Percentiles rank a stretch among this genome's conserved stretches.
phyloP scores from a whole-genome alignment of 2,888 invertebrate species.

The Alloscopus bannaensis region DNA sequence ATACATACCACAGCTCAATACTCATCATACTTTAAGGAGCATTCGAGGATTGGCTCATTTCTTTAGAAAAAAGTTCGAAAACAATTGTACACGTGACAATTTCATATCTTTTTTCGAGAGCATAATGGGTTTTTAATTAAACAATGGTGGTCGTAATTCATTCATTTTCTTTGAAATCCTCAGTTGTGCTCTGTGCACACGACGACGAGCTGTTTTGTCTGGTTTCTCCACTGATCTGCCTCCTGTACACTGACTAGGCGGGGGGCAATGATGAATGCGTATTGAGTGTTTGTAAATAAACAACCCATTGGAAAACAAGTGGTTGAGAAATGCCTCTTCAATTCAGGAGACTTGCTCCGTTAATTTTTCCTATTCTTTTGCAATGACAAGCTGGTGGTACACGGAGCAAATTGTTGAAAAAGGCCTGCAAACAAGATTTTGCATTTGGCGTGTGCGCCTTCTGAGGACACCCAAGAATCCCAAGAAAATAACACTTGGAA shows the following conservation, averaged over 20 bases:
- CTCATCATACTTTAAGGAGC: neutral
- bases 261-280: conserved; percentile 53
- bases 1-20: neutral
- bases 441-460: too few relatives aligned
- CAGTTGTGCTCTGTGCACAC: too few relatives aligned
- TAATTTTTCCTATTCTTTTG: too few relatives aligned
- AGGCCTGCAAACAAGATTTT: too few relatives aligned
- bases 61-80: conserved; percentile 9
- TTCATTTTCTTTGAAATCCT: conserved; percentile 50
- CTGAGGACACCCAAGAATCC: too few relatives aligned
- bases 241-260: conserved; percentile 17
- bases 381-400: too few relatives aligned
- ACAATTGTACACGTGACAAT: conserved; percentile 60
- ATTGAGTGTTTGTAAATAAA: conserved; percentile 35
- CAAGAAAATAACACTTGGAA: too few relatives aligned
- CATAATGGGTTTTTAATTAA: conserved; percentile 65
- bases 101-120: conserved; percentile 39
- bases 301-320: conserved; percentile 22
- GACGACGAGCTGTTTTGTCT: conserved; percentile 28
- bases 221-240: conserved; percentile 45
- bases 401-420: too few relatives aligned
- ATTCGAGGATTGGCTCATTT: neutral
- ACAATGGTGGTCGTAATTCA: conserved; percentile 55
- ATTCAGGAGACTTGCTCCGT: too few relatives aligned
- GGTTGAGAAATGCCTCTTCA: too few relatives aligned